phyloP scores from a whole-genome alignment of 2,113 vertebrate genomes.

The Cavia aperea region DNA sequence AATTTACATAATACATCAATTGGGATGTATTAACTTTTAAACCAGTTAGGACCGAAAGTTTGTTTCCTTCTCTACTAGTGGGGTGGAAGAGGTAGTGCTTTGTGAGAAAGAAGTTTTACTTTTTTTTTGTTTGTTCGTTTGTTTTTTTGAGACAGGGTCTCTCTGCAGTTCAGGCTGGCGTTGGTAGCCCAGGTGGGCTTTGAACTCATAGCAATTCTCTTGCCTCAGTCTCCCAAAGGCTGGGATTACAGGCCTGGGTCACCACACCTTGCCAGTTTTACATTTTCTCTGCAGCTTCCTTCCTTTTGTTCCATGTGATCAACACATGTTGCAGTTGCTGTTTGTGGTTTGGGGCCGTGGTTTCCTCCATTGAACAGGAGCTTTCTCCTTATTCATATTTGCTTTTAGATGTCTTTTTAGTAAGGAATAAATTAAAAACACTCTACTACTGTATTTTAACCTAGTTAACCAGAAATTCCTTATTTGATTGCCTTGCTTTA shows the following conservation, averaged over 20 bases:
- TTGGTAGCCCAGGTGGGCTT: too few species aligned
- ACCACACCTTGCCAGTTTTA: background rate
- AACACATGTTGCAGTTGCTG: background rate
- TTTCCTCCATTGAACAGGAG: background rate
- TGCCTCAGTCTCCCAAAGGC: too few species aligned
- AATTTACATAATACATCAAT: too few species aligned
- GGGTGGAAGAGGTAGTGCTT: background rate
- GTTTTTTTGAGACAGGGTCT: too few species aligned
- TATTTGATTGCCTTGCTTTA: background rate
- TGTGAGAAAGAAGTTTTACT: background rate
- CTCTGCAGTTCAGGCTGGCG: too few species aligned
- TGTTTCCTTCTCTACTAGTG: background rate
- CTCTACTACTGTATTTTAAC: background rate
- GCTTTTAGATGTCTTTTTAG: constrained; percentile 10
- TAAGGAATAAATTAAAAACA: constrained; percentile 4
- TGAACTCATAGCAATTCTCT: too few species aligned
- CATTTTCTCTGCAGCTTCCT: constrained; percentile 35
- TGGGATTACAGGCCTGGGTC: too few species aligned
- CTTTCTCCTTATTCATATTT: background rate
- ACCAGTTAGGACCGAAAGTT: background rate
- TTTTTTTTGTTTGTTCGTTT: too few species aligned
- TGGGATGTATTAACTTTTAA: background rate
- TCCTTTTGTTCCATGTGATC: background rate
- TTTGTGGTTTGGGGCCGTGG: background rate
- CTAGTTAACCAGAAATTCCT: background rate